Evolutionary conservation across 2,113 vertebrate species (phyloP), one percentile per base, ranked within the genome.

Genomic region (Phyllopteryx taeniolatus): DNA sequence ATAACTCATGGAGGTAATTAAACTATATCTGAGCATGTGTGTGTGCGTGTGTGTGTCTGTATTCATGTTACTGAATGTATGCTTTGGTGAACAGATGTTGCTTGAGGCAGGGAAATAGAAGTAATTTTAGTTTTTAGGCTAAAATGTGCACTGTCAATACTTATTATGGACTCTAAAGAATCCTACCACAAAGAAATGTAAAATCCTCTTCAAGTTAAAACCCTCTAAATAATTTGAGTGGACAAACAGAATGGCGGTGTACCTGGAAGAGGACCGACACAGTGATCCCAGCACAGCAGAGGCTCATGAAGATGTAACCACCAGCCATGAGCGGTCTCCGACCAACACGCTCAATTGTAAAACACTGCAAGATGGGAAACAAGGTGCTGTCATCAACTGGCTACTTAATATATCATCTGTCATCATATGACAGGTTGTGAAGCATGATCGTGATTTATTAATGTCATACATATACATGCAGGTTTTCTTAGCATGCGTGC

Each of bases 271-370:
- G 76, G 76, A 93, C 87, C 1, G 94, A 93, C 59, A 94, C 1
- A 0, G 96, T 96, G 85, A 97, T 95, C 71, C 95, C 95, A 5
- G 90, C 90, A 0, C 86, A 95, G 88, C 94, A 96, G 5, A 96
- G 10, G 7, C 93, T 94, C 95, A 97, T 97, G 84, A 94, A 90
- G 42, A 92, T 92, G 88, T 96, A 97, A 20, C 96, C 95, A 0
- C 89, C 90, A 75, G 96, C 93, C 79, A 96, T 83, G 78, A 97
- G 93, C 11, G 93, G 92, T 68, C 93, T 93, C 53, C 96, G 89
- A 56, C 95, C 96, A 74, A 96, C 42, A 68, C 90, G 93, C 77
- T 97, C 96, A 0, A 97, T 95, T 27, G 94, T 93, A 68, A 97
- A 93, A 76, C 95, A 95, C 96, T 97, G 82, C 11, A 73, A 8